Percentiles rank a stretch among this genome's conserved stretches.
phyloP scores from a whole-genome alignment of 2,888 invertebrate genomes.

The Metacarcinus magister region DNA sequence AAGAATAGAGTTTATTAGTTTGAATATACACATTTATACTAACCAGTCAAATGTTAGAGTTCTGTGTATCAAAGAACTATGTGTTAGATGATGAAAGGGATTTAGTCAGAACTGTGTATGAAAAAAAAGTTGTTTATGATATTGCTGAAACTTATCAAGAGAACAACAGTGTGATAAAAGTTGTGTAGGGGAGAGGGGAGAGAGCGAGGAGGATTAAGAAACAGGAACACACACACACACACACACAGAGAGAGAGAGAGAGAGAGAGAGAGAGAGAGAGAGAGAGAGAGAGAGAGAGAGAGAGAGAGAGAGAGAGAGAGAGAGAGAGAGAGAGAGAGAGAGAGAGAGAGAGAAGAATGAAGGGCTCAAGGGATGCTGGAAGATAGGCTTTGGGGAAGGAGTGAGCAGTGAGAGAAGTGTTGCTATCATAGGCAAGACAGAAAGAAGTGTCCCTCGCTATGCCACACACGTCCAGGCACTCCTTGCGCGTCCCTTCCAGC shows the following conservation, averaged over 20 bases:
- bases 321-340: conserved; percentile 58
- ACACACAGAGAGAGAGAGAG: conserved; percentile 16
- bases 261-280: conserved; percentile 41
- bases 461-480: not conserved
- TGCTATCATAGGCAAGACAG: not conserved
- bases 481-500: not conserved
- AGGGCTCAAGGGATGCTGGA: not conserved
- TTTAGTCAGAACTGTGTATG: no score
- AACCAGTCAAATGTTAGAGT: no score
- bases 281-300: conserved; percentile 67
- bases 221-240: no score
- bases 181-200: not conserved
- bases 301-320: conserved; percentile 75
- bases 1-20: no score
- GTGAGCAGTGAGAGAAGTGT: not conserved
- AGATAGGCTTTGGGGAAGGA: not conserved
- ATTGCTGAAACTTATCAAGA: no score
- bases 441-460: not conserved
- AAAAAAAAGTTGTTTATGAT: no score
- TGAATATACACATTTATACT: no score
- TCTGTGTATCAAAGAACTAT: no score
- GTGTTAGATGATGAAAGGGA: no score
- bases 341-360: not conserved
- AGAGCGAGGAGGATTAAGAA: no score
- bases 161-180: no score